Evolutionary conservation across 2,888 invertebrate genomes (phyloP).

Genomic region (Caenorhabditis imperialis): DNA sequence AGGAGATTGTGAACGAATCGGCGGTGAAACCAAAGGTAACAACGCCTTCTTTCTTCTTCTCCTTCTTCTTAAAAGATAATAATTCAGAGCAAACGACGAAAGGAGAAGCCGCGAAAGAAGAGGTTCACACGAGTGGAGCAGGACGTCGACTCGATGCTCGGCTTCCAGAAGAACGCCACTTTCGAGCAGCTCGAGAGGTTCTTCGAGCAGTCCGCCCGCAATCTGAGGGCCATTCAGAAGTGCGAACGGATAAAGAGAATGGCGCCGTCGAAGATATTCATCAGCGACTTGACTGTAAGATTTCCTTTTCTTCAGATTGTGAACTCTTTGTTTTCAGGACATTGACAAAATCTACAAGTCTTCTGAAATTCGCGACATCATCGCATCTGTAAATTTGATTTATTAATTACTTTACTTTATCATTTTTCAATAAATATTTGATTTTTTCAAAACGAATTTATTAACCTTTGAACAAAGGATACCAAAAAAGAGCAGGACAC

Average conservation of each 20-base stretch:
- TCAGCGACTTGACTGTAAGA: constrained; percentile 71
- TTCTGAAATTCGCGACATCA: constrained; percentile 75
- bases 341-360: constrained; percentile 76
- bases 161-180: constrained; percentile 64
- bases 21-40: constrained; percentile 55
- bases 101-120: constrained; percentile 51
- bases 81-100: constrained; percentile 47
- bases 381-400: constrained; percentile 59
- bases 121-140: constrained; percentile 65
- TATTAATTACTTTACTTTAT: no score
- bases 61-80: background rate
- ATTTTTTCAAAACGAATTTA: no score
- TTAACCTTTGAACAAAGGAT: no score
- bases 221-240: constrained; percentile 7
- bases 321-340: constrained; percentile 66
- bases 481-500: no score
- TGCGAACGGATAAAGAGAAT: constrained; percentile 55
- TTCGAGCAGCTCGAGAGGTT: constrained; percentile 68
- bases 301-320: no score
- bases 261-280: constrained; percentile 72
- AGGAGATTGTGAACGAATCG: constrained; percentile 71
- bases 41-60: no score
- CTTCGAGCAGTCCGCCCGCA: constrained; percentile 50
- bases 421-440: no score
- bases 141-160: constrained; percentile 73